These are phyloP conservation scores for Esox niger DNA, from an alignment of 2,113 vertebrate species.

Conservation along the genomic window DNA sequence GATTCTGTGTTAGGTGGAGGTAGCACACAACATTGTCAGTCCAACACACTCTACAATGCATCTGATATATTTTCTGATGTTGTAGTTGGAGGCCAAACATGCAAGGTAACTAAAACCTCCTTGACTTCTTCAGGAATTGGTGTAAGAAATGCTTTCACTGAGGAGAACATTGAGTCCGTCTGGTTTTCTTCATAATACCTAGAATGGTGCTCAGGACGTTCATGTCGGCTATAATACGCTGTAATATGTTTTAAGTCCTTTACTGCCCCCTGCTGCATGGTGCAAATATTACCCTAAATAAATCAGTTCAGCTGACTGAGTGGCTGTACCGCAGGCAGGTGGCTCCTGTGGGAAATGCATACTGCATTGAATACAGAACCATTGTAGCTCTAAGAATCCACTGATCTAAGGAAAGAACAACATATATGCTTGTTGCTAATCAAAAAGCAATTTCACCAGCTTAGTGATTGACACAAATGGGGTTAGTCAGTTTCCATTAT, in stretches of 20 bases:
- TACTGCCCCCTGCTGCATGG: constrained; percentile 76
- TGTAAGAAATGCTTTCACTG: constrained; percentile 61
- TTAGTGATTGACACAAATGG: constrained; percentile 10
- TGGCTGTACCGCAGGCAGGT: background rate
- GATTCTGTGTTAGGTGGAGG: background rate
- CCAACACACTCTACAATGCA: too few species aligned
- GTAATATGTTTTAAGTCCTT: constrained; percentile 61
- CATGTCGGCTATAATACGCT: constrained; percentile 11
- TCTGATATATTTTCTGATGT: background rate
- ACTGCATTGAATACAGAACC: constrained; percentile 36
- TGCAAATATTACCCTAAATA: constrained; percentile 17
- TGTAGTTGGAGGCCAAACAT: background rate
- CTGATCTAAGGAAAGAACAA: constrained; percentile 24
- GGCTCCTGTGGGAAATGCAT: constrained; percentile 44
- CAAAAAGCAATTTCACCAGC: constrained; percentile 30
- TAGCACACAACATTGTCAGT: background rate
- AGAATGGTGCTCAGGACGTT: constrained; percentile 20
- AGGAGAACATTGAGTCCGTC: constrained; percentile 43
- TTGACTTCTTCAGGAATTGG: constrained; percentile 27
- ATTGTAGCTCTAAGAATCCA: constrained; percentile 26
- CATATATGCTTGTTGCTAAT: constrained; percentile 19
- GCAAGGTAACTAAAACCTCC: constrained; percentile 2
- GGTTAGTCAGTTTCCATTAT: background rate
- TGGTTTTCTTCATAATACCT: constrained; percentile 17
- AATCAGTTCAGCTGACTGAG: constrained; percentile 38